Evolutionary conservation across 2,888 invertebrate species (phyloP), one percentile per base, ranked within the genome.

Genomic region (Lasioglossum vierecki): DNA sequence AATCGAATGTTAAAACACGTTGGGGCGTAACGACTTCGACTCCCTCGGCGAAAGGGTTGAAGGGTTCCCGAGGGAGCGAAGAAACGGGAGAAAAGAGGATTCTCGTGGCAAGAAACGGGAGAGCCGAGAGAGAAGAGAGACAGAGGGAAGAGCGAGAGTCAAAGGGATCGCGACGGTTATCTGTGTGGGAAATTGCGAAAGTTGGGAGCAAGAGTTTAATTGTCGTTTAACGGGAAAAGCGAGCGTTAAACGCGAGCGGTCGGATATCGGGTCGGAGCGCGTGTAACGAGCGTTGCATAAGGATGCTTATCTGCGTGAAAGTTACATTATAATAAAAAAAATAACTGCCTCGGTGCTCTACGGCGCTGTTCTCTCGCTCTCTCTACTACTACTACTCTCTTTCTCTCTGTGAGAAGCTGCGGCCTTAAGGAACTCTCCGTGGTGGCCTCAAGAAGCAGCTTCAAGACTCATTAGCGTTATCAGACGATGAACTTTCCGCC

Each of bases 241-340:
- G 82, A 76, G 75, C 75, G 85, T 84, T 81, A 79, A 81, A 78
- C 81, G 68, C 71, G 68, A 73, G 53, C 46, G 60, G 41, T 9
- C 76, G 77, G 75, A 49, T 84, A 77, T 84, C 81, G 84, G 35
- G 66, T 73, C 53, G 80, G 39, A 18, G 44, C 44, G 84, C 76
- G 74, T 75, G 77, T 68, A 85, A 81, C 84, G 77, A 60, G 57
- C 81, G 74, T 85, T 86, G 79, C 86, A 80, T 75, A 85, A 82
- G 86, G n/a, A 44, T n/a, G 79, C 73, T 85, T 85, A 83, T 80
- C 83, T 71, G 30, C 72, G 85, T 76, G 85, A 85, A 85, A 85
- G 86, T 86, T 78, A 74, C 71, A 85, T 83, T 72, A 75, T 79
- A 76, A 72, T 63, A 83, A 66, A 60, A 70, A 44, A 22, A 70